Evolutionary conservation across 2,888 invertebrate species (phyloP).

Genomic region (Hemithea aestivaria): DNA sequence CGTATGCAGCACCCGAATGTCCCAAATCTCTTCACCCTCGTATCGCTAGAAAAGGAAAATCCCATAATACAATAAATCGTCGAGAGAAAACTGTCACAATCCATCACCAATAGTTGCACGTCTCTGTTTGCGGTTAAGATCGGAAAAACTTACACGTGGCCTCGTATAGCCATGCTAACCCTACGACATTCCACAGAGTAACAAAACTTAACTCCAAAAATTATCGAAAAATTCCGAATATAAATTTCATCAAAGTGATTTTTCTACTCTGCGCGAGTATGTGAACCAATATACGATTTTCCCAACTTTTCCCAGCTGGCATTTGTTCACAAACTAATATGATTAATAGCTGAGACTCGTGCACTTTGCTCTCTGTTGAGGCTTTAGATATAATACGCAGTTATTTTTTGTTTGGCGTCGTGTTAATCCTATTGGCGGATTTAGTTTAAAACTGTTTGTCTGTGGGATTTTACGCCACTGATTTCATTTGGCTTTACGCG

Average conservation of each 20-base stretch:
- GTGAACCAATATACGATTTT: conserved; percentile 41
- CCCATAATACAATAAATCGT: conserved; percentile 38
- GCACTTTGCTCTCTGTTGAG: conserved; percentile 48
- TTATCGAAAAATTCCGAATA: conserved; percentile 1
- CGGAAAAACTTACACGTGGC: conserved; percentile 33
- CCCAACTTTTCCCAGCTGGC: conserved; percentile 50
- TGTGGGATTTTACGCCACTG: not conserved
- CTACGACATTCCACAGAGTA: conserved; percentile 15
- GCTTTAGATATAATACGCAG: conserved; percentile 27
- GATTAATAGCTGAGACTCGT: conserved; percentile 56
- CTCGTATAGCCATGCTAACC: conserved; percentile 21
- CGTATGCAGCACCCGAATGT: too few species aligned
- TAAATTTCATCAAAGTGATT: conserved; percentile 2
- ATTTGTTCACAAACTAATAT: conserved; percentile 49
- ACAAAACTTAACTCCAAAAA: not conserved
- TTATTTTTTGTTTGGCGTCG: conserved; percentile 36
- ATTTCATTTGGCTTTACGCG: conserved; percentile 1
- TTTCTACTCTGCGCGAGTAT: conserved; percentile 31
- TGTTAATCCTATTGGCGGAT: not conserved
- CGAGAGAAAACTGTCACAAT: conserved; percentile 39
- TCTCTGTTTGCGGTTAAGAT: conserved; percentile 35
- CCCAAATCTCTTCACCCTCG: not conserved
- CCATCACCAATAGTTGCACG: conserved; percentile 37
- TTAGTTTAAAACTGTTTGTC: conserved; percentile 1
- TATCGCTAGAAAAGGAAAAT: conserved; percentile 9